A percentile compares a stretch with the other conserved stretches of the same genome.
Conservation (phyloP, 2,113 vertebrate species). For the Apistogramma diplotaenia region DNA sequence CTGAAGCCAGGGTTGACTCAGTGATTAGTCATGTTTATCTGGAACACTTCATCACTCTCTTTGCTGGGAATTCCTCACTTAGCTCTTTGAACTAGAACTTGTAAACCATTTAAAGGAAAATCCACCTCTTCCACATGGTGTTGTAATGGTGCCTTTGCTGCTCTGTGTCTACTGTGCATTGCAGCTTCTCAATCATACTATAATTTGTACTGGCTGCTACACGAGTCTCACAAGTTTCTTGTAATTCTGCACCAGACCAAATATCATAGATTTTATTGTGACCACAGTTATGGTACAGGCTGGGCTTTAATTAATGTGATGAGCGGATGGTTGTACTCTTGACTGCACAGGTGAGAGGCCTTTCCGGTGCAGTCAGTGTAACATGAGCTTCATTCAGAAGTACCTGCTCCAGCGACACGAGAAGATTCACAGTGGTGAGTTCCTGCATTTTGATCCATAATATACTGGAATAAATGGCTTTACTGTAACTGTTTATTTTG, state of each 20-base stretch:
- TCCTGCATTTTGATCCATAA: not conserved
- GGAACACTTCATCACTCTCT: slow-evolving; percentile 48
- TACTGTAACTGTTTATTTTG: not conserved
- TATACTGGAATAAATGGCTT: not conserved
- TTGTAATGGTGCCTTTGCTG: not conserved
- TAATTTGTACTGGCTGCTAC: not conserved
- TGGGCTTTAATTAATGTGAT: slow-evolving; percentile 58
- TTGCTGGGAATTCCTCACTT: slow-evolving; percentile 50
- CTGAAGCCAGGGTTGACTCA: slow-evolving; percentile 32
- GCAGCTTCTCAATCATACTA: not conserved
- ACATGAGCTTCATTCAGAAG: slow-evolving; percentile 99
- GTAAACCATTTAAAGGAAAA: not conserved
- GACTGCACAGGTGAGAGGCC: slow-evolving; percentile 88
- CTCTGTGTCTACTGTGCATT: not conserved
- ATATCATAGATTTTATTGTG: not conserved
- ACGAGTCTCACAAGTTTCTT: not conserved
- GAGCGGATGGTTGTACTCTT: slow-evolving; percentile 65
- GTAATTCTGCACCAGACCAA: not conserved
- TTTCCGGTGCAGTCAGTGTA: slow-evolving; percentile 98
- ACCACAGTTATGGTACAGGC: not conserved
- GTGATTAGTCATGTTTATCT: slow-evolving; percentile 47
- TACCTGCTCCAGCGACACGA: slow-evolving; percentile 95
- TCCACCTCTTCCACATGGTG: not conserved
- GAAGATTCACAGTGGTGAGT: slow-evolving; percentile 94
- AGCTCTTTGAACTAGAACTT: not conserved